Conservation (phyloP, 2,797 vertebrate species). For the Adrianichthys oophorus region DNA sequence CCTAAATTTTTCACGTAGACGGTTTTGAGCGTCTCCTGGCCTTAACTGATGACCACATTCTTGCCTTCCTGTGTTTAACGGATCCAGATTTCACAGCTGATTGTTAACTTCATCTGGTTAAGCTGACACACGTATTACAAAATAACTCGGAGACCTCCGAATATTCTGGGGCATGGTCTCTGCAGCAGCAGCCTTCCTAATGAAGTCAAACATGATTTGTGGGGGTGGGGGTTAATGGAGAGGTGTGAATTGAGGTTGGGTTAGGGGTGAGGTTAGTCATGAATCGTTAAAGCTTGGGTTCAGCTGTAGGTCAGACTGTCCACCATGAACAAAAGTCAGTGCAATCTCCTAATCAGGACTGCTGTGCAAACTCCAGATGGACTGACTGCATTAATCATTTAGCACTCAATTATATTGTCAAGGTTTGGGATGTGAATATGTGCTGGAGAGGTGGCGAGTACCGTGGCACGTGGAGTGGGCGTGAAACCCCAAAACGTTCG, state of each 20-base stretch:
- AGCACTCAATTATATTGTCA: not conserved
- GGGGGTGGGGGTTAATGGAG: not conserved
- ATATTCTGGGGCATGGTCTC: not conserved
- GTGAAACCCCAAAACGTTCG: too few relatives aligned
- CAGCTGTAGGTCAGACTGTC: not conserved
- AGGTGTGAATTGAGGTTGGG: not conserved
- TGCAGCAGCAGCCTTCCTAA: not conserved
- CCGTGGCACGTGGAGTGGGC: too few relatives aligned
- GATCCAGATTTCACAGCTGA: not conserved
- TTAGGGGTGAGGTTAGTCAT: conserved; percentile 1
- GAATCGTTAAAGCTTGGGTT: not conserved
- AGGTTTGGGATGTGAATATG: not conserved
- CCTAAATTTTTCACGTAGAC: too few relatives aligned
- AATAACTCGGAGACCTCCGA: not conserved
- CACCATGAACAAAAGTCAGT: not conserved
- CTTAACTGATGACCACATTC: too few relatives aligned
- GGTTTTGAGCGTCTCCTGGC: too few relatives aligned
- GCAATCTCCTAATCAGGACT: not conserved
- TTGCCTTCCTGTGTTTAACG: not conserved
- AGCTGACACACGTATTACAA: not conserved
- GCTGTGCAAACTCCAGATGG: not conserved
- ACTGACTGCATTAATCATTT: conserved; percentile 2
- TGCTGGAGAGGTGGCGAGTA: not conserved
- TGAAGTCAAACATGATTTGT: not conserved
- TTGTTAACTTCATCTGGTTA: not conserved